phyloP scores from a whole-genome alignment of 2,797 vertebrate genomes.

The Eidolon dupreanum region DNA sequence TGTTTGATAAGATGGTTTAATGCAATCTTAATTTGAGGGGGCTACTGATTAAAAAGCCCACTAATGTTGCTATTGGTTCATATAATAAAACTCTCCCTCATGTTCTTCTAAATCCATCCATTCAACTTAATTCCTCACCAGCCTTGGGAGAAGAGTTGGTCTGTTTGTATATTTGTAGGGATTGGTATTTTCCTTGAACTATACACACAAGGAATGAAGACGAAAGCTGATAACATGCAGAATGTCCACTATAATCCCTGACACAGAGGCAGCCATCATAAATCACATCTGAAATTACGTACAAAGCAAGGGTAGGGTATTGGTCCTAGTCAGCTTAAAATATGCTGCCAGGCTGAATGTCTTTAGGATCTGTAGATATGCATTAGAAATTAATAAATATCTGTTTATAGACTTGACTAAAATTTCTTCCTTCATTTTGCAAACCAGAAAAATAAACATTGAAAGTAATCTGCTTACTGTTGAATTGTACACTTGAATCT shows the following conservation, averaged over 20 bases:
- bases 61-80: neutral
- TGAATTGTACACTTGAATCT: no score
- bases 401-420: neutral
- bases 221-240: neutral
- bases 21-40: neutral
- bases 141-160: neutral
- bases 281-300: neutral
- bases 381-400: neutral
- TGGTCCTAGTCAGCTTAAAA: neutral
- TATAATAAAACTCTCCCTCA: neutral
- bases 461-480: neutral
- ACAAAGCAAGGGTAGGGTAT: neutral
- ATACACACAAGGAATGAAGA: neutral
- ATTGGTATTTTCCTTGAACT: neutral
- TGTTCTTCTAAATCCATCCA: neutral
- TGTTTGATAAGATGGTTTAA: neutral
- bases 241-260: neutral
- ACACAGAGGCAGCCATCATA: neutral
- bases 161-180: neutral
- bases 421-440: neutral
- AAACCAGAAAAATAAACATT: neutral
- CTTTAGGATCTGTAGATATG: neutral
- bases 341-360: neutral
- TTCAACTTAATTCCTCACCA: neutral
- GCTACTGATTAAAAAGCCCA: neutral